These are phyloP conservation scores for Philereme vetulata DNA, from an alignment of 2,888 invertebrate species.

Conservation along the genomic window DNA sequence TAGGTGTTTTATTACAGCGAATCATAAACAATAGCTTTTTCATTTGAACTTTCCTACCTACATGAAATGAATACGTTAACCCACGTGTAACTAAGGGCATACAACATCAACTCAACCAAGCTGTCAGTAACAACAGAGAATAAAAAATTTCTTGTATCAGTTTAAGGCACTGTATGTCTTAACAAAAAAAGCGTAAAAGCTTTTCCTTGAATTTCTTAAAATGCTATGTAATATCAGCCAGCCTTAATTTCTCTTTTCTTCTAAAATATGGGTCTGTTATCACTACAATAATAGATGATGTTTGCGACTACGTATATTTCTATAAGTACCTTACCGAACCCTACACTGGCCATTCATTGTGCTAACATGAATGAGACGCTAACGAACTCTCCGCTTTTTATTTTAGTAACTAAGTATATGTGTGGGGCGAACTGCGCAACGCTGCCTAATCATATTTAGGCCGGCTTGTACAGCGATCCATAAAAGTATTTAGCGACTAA, in stretches of 20 bases:
- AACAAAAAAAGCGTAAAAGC: too few relatives aligned
- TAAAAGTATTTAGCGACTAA: too few relatives aligned
- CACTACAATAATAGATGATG: conserved; percentile 30
- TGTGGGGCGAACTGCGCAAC: background rate
- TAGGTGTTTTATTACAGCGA: background rate
- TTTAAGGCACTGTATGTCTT: too few relatives aligned
- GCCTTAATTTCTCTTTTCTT: background rate
- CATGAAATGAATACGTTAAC: too few relatives aligned
- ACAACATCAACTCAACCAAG: background rate
- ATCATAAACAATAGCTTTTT: background rate
- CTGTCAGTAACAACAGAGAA: background rate
- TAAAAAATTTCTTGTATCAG: too few relatives aligned
- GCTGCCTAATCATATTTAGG: too few relatives aligned
- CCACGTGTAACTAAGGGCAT: background rate
- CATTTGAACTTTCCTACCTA: too few relatives aligned
- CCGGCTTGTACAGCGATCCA: too few relatives aligned
- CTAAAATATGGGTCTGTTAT: conserved; percentile 17
- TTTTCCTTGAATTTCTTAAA: background rate
- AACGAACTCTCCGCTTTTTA: conserved; percentile 50
- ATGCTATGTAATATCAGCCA: background rate
- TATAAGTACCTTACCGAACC: conserved; percentile 31
- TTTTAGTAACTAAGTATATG: conserved; percentile 1
- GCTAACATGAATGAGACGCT: conserved; percentile 55
- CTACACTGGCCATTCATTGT: conserved; percentile 47
- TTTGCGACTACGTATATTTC: conserved; percentile 33